Evolutionary conservation across 1,140 invertebrate species (phyloP).

Genomic region (Drosophila bifasciata): DNA sequence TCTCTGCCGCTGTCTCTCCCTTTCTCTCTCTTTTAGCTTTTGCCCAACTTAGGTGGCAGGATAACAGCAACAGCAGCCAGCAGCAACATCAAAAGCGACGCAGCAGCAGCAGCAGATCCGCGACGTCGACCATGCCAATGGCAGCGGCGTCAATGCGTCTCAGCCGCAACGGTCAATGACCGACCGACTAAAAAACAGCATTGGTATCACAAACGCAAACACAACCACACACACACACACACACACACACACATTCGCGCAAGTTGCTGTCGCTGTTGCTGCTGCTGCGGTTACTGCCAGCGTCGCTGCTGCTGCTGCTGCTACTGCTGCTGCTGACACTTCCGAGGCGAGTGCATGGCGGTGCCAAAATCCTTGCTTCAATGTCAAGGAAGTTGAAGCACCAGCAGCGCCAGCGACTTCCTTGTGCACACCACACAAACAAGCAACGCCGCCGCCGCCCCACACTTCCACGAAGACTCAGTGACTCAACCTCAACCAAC

Average conservation of each 20-base stretch:
- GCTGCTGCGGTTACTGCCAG: slow-evolving; percentile 31
- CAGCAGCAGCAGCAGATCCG: slow-evolving; percentile 24
- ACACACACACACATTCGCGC: slow-evolving; percentile 7
- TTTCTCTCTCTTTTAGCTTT: slow-evolving; percentile 30
- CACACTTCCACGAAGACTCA: too few species aligned
- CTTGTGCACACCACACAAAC: slow-evolving; percentile 50
- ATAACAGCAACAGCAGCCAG: slow-evolving; percentile 52
- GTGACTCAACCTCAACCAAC: too few species aligned
- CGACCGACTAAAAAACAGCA: slow-evolving; percentile 81
- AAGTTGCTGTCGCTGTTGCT: background rate
- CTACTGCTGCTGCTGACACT: slow-evolving; percentile 41
- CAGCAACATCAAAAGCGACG: slow-evolving; percentile 2
- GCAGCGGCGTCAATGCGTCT: slow-evolving; percentile 78
- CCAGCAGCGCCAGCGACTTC: slow-evolving; percentile 58
- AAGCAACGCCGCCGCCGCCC: too few species aligned
- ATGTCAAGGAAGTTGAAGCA: slow-evolving; percentile 76
- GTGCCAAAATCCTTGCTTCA: slow-evolving; percentile 74
- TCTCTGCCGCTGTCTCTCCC: slow-evolving; percentile 9
- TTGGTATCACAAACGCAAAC: slow-evolving; percentile 32
- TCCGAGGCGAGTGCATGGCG: slow-evolving; percentile 59
- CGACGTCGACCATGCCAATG: slow-evolving; percentile 63
- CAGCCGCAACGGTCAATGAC: slow-evolving; percentile 82
- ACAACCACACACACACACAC: slow-evolving; percentile 17
- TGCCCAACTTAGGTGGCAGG: slow-evolving; percentile 56
- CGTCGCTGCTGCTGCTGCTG: slow-evolving; percentile 16